Percentiles rank a stretch among this genome's conserved stretches.
These are phyloP conservation scores for Amblyraja radiata DNA, from an alignment of 2,797 vertebrate species.

Conservation along the genomic window DNA sequence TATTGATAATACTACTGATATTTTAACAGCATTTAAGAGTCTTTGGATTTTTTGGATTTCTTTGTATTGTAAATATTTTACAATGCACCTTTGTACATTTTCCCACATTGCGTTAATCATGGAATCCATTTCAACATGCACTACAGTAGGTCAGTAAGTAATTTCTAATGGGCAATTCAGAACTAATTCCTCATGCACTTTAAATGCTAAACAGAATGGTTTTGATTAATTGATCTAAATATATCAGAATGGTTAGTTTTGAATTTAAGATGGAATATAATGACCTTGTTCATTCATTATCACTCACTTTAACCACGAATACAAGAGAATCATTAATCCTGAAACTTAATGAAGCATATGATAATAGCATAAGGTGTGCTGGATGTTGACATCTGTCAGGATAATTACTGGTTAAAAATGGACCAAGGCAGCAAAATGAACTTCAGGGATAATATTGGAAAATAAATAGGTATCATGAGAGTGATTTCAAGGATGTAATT, in stretches of 20 bases:
- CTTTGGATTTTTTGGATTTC: background rate
- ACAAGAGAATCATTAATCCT: background rate
- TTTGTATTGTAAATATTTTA: background rate
- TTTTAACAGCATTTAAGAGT: background rate
- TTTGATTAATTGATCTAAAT: background rate
- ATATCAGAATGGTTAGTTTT: background rate
- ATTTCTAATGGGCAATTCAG: background rate
- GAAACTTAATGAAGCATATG: background rate
- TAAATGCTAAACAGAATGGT: background rate
- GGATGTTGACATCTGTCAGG: background rate
- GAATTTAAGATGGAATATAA: background rate
- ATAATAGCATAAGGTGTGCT: background rate
- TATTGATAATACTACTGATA: background rate
- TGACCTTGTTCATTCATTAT: background rate
- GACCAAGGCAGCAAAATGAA: background rate
- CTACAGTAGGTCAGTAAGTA: background rate
- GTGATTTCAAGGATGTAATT: background rate
- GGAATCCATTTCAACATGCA: slow-evolving; percentile 21
- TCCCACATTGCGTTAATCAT: slow-evolving; percentile 6
- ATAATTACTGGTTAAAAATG: slow-evolving; percentile 7
- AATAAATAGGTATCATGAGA: background rate
- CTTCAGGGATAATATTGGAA: background rate
- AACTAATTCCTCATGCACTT: background rate
- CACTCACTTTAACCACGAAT: background rate
- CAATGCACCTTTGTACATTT: background rate